Base-by-base conservation (phyloP, 35 echinoderm and acorn worm genomes). In the Eucidaris tribuloides region DNA sequence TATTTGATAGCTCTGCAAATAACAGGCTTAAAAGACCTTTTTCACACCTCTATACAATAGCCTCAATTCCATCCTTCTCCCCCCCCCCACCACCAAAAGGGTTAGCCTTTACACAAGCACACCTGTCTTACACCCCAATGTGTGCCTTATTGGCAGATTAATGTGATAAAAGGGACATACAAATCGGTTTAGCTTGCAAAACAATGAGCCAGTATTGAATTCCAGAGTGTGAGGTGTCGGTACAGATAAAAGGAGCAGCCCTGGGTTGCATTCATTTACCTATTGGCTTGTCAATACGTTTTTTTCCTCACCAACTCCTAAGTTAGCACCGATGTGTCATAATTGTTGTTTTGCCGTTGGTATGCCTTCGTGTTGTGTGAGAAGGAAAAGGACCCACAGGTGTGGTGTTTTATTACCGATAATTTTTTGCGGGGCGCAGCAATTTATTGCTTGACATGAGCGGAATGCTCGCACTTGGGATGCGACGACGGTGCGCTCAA, bases 111-210 rank as follows among this genome's bases (percentile, higher is more conserved):
- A 23, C 3, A 29, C 17, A n/a, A 9, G 44, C 68, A 74, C 68
- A 74, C 68, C 68, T 74, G 68, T 74, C 68, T 74, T 2, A 40
- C 68, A 74, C 68, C 68, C 68, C 68, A 11, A 74, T 7, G 68
- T 35, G 68, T 74, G 5, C 13, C 22, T 74, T 74, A 74, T 74
- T 74, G 68, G 68, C 29, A 74, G 68, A 44, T 74, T 74, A 74
- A 44, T 74, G 30, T 40, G 34, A 74, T 41, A 74, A 74, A 74
- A 74, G 68, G 24, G 44, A 22, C 68, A 27, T 74, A 35, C 4
- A 24, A 38, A 74, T n/a, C n/a, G n/a, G n/a, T n/a, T n/a, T n/a
- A n/a, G n/a, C n/a, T n/a, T n/a, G n/a, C 68, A 44, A 74, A 35
- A 74, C 68, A 74, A 74, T 6, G 20, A 36, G 28, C 35, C 7